Evolutionary conservation across 2,888 invertebrate genomes (phyloP).

Genomic region (Metallyticus violacea): DNA sequence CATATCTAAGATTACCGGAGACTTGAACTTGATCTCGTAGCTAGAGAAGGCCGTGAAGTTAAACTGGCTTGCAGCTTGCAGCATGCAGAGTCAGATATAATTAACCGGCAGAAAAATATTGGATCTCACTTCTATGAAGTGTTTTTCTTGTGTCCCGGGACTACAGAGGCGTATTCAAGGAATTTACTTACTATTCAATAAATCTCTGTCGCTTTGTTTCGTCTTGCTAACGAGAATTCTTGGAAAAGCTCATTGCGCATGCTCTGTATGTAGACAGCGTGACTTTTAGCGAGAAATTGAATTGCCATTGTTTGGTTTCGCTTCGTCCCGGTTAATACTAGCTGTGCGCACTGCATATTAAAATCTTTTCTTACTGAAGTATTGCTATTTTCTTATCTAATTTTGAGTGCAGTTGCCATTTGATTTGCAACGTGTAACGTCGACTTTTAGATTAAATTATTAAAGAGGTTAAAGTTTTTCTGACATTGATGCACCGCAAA

Average conservation of each 20-base stretch:
- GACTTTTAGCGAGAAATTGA: neutral
- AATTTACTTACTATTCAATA: neutral
- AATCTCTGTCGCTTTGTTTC: neutral
- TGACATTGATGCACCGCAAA: too few species aligned
- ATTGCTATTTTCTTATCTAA: neutral
- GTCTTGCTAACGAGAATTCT: neutral
- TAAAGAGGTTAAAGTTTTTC: too few species aligned
- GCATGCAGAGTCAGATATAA: neutral
- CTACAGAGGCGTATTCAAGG: neutral
- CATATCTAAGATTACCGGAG: neutral
- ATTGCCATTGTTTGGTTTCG: neutral
- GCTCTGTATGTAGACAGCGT: neutral
- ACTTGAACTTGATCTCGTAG: neutral
- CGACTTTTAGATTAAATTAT: too few species aligned
- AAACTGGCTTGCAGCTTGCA: neutral
- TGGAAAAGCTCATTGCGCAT: neutral
- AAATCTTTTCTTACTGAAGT: neutral
- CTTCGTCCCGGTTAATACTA: neutral
- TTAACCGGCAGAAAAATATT: neutral
- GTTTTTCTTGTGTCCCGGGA: neutral
- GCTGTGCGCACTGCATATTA: neutral
- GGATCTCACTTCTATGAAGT: neutral
- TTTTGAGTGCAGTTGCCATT: neutral
- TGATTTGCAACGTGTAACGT: too few species aligned
- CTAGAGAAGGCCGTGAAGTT: neutral